Evolutionary conservation across 2,113 vertebrate genomes (phyloP).

Genomic region (Hippocampus abdominalis): DNA sequence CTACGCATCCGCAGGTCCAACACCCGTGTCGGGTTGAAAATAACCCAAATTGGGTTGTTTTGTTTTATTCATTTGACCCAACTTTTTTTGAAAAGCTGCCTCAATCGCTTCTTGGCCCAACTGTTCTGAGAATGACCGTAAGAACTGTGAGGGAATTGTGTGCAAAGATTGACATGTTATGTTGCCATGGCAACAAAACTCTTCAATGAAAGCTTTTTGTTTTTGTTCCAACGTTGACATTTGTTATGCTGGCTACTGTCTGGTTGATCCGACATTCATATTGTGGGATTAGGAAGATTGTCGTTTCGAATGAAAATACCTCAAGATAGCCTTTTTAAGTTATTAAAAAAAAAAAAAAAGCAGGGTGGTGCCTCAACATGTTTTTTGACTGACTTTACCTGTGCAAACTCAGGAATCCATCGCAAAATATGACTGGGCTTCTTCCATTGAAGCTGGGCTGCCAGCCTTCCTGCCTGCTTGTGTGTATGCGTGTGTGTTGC

Average conservation of each 20-base stretch:
- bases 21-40: too few species aligned
- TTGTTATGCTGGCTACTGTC: conserved; percentile 11
- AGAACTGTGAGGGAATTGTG: conserved; percentile 35
- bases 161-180: conserved; percentile 40
- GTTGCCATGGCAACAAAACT: conserved; percentile 47
- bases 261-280: conserved; percentile 23
- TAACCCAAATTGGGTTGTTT: too few species aligned
- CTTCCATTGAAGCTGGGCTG: conserved; percentile 44
- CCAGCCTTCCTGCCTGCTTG: conserved; percentile 21
- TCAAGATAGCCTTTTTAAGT: conserved; percentile 16
- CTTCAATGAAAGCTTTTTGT: conserved; percentile 14
- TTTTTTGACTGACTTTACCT: conserved; percentile 36
- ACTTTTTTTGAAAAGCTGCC: too few species aligned
- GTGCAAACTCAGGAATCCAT: conserved; percentile 18
- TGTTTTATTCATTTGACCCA: too few species aligned
- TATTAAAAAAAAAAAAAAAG: conserved; percentile 26
- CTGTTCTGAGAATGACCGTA: not conserved
- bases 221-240: not conserved
- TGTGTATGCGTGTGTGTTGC: conserved; percentile 9
- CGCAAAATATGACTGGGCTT: conserved; percentile 38
- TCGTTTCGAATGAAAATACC: conserved; percentile 38
- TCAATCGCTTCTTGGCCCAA: too few species aligned
- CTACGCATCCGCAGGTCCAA: not conserved
- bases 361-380: conserved; percentile 42
- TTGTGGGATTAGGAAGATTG: conserved; percentile 29